Base-by-base conservation (phyloP, 2,888 invertebrate genomes). In the Lymantria dispar region DNA sequence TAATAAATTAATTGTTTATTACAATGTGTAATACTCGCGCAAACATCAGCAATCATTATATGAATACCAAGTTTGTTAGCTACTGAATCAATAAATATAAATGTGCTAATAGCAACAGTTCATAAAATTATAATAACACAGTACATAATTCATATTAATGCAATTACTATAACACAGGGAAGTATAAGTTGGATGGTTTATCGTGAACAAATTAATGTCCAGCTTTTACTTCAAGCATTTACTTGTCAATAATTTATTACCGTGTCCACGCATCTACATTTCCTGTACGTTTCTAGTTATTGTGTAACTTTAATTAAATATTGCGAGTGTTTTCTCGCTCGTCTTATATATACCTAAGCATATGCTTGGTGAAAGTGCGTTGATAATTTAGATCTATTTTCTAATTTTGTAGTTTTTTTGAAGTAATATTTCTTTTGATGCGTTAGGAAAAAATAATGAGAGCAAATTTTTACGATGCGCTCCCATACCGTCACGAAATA, bases 221-320 rank as follows among this genome's bases (percentile, higher is more conserved):
- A 14, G 33, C 37, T 30, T 48, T 49, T 45, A 54, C 54, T 64
- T 51, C 52, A 15, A 22, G 43, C 40, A 43, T 47, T 53, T 22
- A 8, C 13, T 44, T 41, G 39, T 33, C 36, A 2, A 29, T 60
- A 53, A 68, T 64, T 64, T 58, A 68, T 54, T 43, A 46, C 54
- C 14, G 13, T 8, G 8, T 37, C 33, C 49, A 56, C 49, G 47
- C 65, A 58, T 64, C 68, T 67, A 64, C 56, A 64, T 56, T 64
- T 64, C 61, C 64, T 36, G 52, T 46, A 46, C 5, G 5, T 43
- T 48, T 54, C 64, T 44, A 22, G 56, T 61, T 64, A 64, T 68
- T 67, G 48, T 54, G 53, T 51, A 64, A 68, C 37, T 29, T 45
- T 56, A 64, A 64, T 64, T 64, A 64, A 67, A 67, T 67, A 58